Evolutionary conservation across 2,797 vertebrate genomes (phyloP).

Genomic region (Epinephelus malabaricus): DNA sequence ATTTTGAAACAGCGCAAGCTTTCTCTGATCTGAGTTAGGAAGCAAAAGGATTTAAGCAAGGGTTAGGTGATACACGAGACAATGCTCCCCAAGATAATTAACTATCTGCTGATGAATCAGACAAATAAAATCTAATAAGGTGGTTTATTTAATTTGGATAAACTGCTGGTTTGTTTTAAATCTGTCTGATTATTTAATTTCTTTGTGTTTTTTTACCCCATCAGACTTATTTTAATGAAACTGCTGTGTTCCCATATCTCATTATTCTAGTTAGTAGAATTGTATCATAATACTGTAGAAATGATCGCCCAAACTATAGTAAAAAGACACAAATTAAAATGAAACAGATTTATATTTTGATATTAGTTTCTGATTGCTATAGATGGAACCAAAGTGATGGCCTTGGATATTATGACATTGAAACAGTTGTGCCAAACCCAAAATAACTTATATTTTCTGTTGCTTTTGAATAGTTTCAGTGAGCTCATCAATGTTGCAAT

Average conservation of each 20-base stretch:
- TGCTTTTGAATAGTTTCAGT: neutral
- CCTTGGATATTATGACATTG: slow-evolving; percentile 1
- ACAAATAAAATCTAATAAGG: neutral
- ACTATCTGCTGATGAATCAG: neutral
- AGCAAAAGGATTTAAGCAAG: neutral
- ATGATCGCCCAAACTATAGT: neutral
- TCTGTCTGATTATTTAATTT: neutral
- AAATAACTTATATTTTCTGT: neutral
- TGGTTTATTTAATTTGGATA: neutral
- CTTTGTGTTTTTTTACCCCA: neutral
- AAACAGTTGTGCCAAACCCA: neutral
- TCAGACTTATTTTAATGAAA: neutral
- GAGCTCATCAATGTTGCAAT: neutral
- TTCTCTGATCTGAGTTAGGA: slow-evolving; percentile 12
- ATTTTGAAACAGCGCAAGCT: neutral
- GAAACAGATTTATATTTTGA: neutral
- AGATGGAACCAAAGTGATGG: slow-evolving; percentile 5
- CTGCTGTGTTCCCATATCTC: neutral
- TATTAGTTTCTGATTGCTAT: neutral
- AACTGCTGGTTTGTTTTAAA: neutral
- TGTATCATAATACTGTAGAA: neutral
- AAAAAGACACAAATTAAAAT: neutral
- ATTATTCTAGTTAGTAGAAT: neutral
- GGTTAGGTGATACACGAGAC: neutral
- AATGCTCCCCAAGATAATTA: neutral